Base-by-base conservation (phyloP, 2,113 vertebrate genomes). In the Artemisiospiza belli region DNA sequence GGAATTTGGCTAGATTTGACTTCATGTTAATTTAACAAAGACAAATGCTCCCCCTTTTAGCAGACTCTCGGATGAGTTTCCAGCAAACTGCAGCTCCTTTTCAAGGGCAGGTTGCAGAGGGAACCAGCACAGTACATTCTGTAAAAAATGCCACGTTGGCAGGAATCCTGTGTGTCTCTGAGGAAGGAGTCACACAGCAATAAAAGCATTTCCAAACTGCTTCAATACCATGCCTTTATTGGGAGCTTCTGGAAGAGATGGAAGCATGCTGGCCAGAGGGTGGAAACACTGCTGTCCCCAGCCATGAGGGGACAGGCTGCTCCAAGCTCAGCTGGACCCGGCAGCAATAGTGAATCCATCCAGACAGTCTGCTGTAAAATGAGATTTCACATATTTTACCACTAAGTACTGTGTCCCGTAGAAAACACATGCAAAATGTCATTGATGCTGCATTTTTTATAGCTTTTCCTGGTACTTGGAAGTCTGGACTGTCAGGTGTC, bases 21-120 rank as follows among this genome's bases (percentile, higher is more conserved):
- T 89, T 87, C 75, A 33, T 20, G 83, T 82, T 79, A 64, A 82
- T 89, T 91, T 91, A 87, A 82, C 76, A 67, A 77, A 74, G 77
- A 94, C 37, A 47, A 92, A 92, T 95, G 54, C 18, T 51, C 13
- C 14, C 37, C 62, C 39, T 68, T 54, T 54, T 57, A 64, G 70
- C 1, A 15, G 80, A 41, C 44, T 75, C 57, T 82, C 67, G 80
- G 61, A 82, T 57, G 54, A 15, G 31, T 66, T 94, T 79, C 83
- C 77, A 95, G 91, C 35, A 82, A 94, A 61, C 30, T 79, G 52
- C 59, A 83, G 59, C 31, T 55, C 9, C 47, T 86, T 59, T 80
- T 81, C 58, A 52, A 80, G 62, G 70, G 31, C 78, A 46, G 28
- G 37, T 24, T 69, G 21, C 6, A 44, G 47, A 61, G 15, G 20